Evolutionary conservation across 1,140 invertebrate genomes (phyloP).

Genomic region (Mya arenaria): DNA sequence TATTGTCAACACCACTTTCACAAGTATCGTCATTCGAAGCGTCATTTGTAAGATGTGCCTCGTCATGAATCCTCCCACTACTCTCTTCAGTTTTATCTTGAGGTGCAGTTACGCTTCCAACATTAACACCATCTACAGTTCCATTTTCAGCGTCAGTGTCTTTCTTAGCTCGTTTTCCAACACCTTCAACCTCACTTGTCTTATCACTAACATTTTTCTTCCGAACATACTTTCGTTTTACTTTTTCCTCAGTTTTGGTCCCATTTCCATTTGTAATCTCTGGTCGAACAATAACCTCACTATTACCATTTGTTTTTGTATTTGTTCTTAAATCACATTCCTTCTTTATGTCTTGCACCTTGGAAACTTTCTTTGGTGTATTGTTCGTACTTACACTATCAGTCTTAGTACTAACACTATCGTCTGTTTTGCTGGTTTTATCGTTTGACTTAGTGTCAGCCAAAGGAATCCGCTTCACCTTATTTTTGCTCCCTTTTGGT

Average conservation of each 20-base stretch:
- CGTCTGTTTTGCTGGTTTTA: no score
- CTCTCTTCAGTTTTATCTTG: no score
- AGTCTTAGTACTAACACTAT: no score
- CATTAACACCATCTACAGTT: neutral
- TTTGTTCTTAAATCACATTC: neutral
- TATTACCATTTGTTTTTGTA: neutral
- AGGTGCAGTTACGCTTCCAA: neutral
- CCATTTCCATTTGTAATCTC: no score
- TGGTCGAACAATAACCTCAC: neutral
- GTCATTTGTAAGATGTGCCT: neutral
- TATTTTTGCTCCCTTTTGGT: slow-evolving; percentile 43
- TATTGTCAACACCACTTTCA: neutral
- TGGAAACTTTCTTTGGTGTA: neutral
- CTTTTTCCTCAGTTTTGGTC: neutral
- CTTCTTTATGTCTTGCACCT: neutral
- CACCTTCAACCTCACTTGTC: neutral
- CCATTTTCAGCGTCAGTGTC: neutral
- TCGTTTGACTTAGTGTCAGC: neutral
- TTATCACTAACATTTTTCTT: slow-evolving; percentile 31
- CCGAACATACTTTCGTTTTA: slow-evolving; percentile 51
- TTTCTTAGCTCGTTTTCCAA: slow-evolving; percentile 11
- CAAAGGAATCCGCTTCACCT: neutral
- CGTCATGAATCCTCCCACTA: no score
- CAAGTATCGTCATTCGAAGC: neutral
- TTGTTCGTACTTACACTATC: no score